Base-by-base conservation (phyloP, 2,797 vertebrate genomes). In the Karalla daura region DNA sequence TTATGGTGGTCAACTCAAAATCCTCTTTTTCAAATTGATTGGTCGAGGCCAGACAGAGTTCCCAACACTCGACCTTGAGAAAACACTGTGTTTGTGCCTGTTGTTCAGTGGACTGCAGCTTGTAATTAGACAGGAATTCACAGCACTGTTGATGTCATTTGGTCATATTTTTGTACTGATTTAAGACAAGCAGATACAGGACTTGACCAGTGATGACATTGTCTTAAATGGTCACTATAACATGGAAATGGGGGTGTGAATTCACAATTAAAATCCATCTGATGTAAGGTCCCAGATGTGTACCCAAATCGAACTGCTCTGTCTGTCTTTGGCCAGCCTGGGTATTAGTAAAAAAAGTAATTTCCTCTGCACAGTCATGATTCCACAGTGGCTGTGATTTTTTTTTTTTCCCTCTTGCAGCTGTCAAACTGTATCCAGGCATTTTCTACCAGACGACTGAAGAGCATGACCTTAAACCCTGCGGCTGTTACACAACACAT, bases 261-360 rank as follows among this genome's bases (percentile, higher is more conserved):
- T 61, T 37, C 18, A 33, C 39, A 51, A 41, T 27, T 53, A 18
- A 62, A 37, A 50, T 28, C 46, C 43, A 51, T 13, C 43, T 46
- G 56, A 43, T 33, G 50, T 47, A 17, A 65, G 70, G 78, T 85
- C 77, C 74, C 72, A 66, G 54, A 71, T 75, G 74, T 80, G 60
- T 20, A 56, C 40, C 80, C 52, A 73, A 78, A 80, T 80, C 72
- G 75, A 80, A 66, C 50, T 67, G 45, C 28, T 65, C 69, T 45
- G 66, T 83, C 68, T 68, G 68, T 63, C 47, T 83, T 82, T 84
- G 79, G 78, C 81, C 70, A 68, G 35, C 43, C 63, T 58, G 49
- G 63, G 65, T 84, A 81, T 86, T 83, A 85, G 80, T 67, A 69
- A 72, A 83, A 72, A 83, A 89, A 82, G 78, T 79, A 43, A 87